These are phyloP conservation scores for Dynastes grantii DNA, from an alignment of 2,888 invertebrate genomes.

Conservation along the genomic window DNA sequence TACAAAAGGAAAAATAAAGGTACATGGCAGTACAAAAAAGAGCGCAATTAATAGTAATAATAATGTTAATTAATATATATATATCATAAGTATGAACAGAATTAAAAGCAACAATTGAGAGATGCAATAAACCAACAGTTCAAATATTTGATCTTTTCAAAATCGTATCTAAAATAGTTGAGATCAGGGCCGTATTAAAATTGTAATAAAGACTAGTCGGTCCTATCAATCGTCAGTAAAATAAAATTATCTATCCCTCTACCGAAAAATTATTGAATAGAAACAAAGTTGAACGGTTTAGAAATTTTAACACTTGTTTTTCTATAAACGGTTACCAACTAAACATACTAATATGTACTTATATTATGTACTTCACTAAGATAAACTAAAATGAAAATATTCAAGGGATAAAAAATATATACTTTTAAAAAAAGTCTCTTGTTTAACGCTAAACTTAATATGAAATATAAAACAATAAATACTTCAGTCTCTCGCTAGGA, in stretches of 20 bases:
- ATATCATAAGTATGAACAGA: constrained; percentile 45
- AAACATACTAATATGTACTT: constrained; percentile 19
- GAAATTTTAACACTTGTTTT: background rate
- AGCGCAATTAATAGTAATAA: constrained; percentile 46
- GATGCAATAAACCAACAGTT: constrained; percentile 33
- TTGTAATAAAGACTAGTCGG: constrained; percentile 58
- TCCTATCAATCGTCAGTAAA: constrained; percentile 58
- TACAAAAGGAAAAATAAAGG: constrained; percentile 52
- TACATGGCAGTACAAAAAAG: constrained; percentile 53
- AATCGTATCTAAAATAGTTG: constrained; percentile 51
- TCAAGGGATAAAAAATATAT: constrained; percentile 42
- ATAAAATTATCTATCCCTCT: constrained; percentile 55
- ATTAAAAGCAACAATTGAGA: constrained; percentile 36
- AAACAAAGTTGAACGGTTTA: constrained; percentile 12
- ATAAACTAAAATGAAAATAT: constrained; percentile 30
- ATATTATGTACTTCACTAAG: background rate
- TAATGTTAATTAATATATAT: constrained; percentile 46
- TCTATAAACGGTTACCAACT: constrained; percentile 29
- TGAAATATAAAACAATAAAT: constrained; percentile 51
- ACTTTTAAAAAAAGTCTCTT: constrained; percentile 34
- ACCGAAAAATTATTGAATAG: constrained; percentile 53
- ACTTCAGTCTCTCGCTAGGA: constrained; percentile 50
- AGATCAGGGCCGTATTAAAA: constrained; percentile 58
- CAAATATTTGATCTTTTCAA: constrained; percentile 23
- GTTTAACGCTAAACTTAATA: constrained; percentile 44